phyloP scores from a whole-genome alignment of 1,140 invertebrate genomes.

The Steinernema feltiae region DNA sequence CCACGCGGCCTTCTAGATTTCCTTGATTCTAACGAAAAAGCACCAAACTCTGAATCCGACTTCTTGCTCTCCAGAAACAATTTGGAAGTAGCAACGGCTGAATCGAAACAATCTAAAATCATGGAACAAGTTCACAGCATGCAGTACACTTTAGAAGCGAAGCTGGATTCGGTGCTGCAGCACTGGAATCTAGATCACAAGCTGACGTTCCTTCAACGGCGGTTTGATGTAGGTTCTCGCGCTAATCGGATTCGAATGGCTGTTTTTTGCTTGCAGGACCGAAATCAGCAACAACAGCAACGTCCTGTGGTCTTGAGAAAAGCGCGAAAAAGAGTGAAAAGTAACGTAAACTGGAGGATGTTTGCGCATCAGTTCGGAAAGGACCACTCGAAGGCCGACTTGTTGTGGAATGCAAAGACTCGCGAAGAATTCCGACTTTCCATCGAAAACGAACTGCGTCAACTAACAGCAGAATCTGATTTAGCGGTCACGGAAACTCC shows the following conservation, averaged over 20 bases:
- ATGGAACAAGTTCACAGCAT: constrained; percentile 59
- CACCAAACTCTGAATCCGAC: constrained; percentile 73
- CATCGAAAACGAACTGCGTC: constrained; percentile 84
- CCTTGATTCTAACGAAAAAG: constrained; percentile 77
- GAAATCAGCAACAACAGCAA: constrained; percentile 59
- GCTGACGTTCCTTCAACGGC: constrained; percentile 61
- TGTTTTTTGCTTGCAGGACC: not conserved
- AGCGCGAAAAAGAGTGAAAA: constrained; percentile 76
- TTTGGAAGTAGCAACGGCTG: constrained; percentile 78
- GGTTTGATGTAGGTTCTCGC: constrained; percentile 19
- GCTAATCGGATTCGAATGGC: too few species aligned
- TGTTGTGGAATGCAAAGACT: constrained; percentile 83
- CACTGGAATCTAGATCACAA: constrained; percentile 79
- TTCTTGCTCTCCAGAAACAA: constrained; percentile 81
- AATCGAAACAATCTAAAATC: constrained; percentile 54
- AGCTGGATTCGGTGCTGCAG: constrained; percentile 70
- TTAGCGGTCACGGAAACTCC: constrained; percentile 62
- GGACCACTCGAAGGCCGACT: constrained; percentile 88
- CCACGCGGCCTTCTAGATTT: constrained; percentile 78
- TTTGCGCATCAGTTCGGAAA: constrained; percentile 88
- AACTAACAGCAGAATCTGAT: constrained; percentile 82
- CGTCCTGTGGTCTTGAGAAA: constrained; percentile 83
- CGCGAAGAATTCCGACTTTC: constrained; percentile 85
- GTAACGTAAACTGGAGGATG: constrained; percentile 71
- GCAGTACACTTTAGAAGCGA: constrained; percentile 62